Conservation (phyloP, 2,888 invertebrate species). For the Pelosia muscerda region DNA sequence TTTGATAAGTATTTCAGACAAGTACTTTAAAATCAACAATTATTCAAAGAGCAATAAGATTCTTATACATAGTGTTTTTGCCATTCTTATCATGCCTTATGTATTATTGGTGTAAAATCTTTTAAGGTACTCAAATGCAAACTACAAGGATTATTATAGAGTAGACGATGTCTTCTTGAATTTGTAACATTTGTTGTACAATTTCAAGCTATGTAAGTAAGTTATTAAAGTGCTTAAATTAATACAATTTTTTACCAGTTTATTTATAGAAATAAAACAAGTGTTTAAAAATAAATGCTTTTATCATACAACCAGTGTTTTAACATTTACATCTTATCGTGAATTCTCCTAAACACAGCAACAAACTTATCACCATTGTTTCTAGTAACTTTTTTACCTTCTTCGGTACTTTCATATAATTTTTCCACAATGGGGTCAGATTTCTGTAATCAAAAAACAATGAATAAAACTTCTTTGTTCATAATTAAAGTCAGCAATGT, state of each 20-base stretch:
- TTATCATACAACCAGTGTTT: constrained; percentile 26
- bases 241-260: not conserved
- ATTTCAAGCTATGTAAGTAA: not conserved
- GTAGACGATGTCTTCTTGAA: not conserved
- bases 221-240: not conserved
- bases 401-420: constrained; percentile 97
- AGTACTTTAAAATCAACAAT: not conserved
- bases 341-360: constrained; percentile 93
- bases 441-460: constrained; percentile 84
- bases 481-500: not conserved
- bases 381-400: constrained; percentile 98
- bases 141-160: not conserved
- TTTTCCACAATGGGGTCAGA: constrained; percentile 95
- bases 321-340: constrained; percentile 54
- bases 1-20: not conserved
- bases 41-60: constrained; percentile 1
- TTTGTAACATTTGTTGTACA: not conserved
- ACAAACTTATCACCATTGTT: constrained; percentile 97
- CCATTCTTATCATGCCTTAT: not conserved
- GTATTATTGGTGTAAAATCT: too few species aligned
- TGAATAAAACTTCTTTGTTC: not conserved
- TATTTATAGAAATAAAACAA: constrained; percentile 36
- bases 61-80: not conserved
- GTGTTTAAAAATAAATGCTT: constrained; percentile 39
- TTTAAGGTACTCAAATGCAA: too few species aligned